Evolutionary conservation across 2,797 vertebrate species (phyloP).

Genomic region (Eospalax fontanierii): DNA sequence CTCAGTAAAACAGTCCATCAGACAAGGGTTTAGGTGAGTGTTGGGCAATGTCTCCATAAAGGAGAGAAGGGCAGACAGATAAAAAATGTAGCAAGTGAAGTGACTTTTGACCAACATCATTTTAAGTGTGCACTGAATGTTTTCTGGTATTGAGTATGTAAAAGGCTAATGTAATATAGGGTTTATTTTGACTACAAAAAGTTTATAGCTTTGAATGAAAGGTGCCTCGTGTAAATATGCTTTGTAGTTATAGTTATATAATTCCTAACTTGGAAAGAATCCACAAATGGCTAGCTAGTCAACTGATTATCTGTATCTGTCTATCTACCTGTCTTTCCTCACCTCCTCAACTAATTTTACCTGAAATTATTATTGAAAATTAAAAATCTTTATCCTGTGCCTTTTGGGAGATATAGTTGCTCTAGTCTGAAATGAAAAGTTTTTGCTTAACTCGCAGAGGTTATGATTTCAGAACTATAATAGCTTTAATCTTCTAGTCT

Average conservation of each 20-base stretch:
- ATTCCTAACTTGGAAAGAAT: conserved; percentile 55
- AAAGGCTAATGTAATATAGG: conserved; percentile 77
- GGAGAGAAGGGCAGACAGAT: conserved; percentile 59
- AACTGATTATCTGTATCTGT: background rate
- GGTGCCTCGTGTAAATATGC: conserved; percentile 77
- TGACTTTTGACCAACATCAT: conserved; percentile 78
- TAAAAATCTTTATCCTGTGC: conserved; percentile 67
- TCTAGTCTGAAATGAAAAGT: conserved; percentile 11
- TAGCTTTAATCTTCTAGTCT: conserved; percentile 19
- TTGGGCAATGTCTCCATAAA: conserved; percentile 68
- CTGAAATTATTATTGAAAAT: conserved; percentile 54
- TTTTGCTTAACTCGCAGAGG: conserved; percentile 55
- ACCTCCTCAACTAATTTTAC: conserved; percentile 57
- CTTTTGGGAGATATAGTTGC: conserved; percentile 62
- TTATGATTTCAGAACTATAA: conserved; percentile 10
- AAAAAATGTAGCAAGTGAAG: conserved; percentile 75
- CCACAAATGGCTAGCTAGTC: conserved; percentile 27
- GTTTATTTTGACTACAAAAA: conserved; percentile 83
- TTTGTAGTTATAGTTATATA: conserved; percentile 51
- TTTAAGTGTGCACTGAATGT: conserved; percentile 82
- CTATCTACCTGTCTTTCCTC: background rate
- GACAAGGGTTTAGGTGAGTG: conserved; percentile 83
- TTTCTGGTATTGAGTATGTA: conserved; percentile 81
- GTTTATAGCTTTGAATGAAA: conserved; percentile 81
- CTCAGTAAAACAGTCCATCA: background rate